Percentiles rank a stretch among this genome's conserved stretches.
Conservation (phyloP, 2,797 vertebrate species). For the Mormyrus proboscirostris region DNA sequence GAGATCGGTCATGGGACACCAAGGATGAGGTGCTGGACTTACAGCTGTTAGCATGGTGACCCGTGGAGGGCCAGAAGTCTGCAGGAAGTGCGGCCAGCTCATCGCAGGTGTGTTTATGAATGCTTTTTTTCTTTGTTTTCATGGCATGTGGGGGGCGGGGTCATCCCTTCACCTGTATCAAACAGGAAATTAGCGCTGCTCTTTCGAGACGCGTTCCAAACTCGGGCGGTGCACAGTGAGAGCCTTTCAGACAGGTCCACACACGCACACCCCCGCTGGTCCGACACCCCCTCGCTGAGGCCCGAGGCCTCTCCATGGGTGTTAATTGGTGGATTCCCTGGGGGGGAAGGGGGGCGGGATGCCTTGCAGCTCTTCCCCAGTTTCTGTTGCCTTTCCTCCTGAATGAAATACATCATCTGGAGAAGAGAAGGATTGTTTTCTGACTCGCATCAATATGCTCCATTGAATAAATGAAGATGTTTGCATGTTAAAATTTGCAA, state of each 20-base stretch:
- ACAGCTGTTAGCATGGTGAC: neutral
- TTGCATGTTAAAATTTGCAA: neutral
- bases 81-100: neutral
- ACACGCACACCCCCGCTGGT: neutral
- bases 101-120: neutral
- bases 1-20: neutral
- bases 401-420: neutral
- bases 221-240: neutral
- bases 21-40: neutral
- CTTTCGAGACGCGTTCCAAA: neutral
- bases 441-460: neutral
- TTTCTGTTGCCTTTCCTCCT: neutral
- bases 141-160: too few relatives aligned
- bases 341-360: neutral
- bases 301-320: neutral
- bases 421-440: neutral
- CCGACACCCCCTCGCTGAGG: neutral
- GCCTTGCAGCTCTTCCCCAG: neutral
- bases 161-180: neutral
- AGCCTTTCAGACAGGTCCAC: neutral
- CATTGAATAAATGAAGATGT: neutral
- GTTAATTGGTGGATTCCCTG: slow-evolving; percentile 21
- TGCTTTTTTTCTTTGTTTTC: neutral
- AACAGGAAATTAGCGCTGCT: neutral
- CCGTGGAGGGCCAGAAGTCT: neutral